Conservation (phyloP, 2,797 vertebrate genomes). For the Etheostoma nigrum region DNA sequence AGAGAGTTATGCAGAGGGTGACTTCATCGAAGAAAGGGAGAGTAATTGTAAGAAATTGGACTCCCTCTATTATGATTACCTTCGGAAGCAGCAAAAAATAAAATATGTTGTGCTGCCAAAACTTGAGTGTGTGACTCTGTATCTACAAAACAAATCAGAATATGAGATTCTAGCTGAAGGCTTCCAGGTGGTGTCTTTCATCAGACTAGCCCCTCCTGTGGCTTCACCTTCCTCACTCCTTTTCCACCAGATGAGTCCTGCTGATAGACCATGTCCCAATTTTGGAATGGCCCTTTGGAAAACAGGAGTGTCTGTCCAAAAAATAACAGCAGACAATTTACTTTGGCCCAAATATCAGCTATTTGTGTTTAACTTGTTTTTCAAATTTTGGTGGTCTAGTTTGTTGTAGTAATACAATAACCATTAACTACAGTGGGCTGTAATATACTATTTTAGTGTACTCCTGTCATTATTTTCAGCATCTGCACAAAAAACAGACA, state of each 20-base stretch:
- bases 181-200: constrained; percentile 71
- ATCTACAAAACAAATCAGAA: constrained; percentile 37
- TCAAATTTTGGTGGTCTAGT: constrained; percentile 15
- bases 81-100: constrained; percentile 9
- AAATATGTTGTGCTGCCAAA: constrained; percentile 6
- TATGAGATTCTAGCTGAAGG: constrained; percentile 53
- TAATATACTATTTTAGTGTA: not conserved
- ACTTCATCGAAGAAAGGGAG: constrained; percentile 71
- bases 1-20: constrained; percentile 53
- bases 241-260: constrained; percentile 61
- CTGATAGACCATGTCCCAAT: constrained; percentile 63
- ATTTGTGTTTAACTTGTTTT: constrained; percentile 44
- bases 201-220: constrained; percentile 56
- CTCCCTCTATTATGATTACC: constrained; percentile 32
- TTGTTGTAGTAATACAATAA: not conserved
- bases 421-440: not conserved
- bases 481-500: not conserved
- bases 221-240: constrained; percentile 64
- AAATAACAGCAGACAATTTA: constrained; percentile 36
- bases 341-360: constrained; percentile 40
- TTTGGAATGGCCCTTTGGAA: constrained; percentile 65
- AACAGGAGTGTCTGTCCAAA: constrained; percentile 56
- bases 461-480: constrained; percentile 5
- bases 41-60: constrained; percentile 35
- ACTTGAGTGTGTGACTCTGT: constrained; percentile 21